Percentiles rank a stretch among this genome's conserved stretches.
Evolutionary conservation across 2,888 invertebrate genomes (phyloP).

Genomic region (Hydroisotoma schaefferi): DNA sequence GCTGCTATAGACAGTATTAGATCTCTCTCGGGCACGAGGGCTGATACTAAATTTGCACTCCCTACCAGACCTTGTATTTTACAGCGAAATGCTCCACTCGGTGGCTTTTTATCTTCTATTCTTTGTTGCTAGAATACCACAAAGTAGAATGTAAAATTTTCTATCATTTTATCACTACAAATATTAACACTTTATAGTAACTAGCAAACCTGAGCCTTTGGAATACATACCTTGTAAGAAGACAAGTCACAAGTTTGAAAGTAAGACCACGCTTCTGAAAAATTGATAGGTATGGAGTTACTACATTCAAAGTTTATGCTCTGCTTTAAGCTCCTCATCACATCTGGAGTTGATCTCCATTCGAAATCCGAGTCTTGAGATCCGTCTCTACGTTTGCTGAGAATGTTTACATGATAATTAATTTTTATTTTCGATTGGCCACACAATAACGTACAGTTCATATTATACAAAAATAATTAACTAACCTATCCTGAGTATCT

Average conservation of each 20-base stretch:
- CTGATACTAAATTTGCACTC: slow-evolving; percentile 35
- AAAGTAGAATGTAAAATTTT: background rate
- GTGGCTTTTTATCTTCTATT: slow-evolving; percentile 39
- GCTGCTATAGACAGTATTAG: slow-evolving; percentile 46
- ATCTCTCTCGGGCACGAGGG: slow-evolving; percentile 42
- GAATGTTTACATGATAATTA: background rate
- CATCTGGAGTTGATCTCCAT: slow-evolving; percentile 43
- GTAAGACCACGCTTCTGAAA: slow-evolving; percentile 49
- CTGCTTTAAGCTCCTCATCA: slow-evolving; percentile 46
- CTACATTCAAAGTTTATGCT: slow-evolving; percentile 48
- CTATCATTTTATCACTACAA: too few relatives aligned
- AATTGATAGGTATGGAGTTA: slow-evolving; percentile 48
- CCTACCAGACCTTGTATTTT: slow-evolving; percentile 45
- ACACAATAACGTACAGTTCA: too few relatives aligned
- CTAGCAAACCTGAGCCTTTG: background rate
- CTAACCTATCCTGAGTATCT: slow-evolving; percentile 16
- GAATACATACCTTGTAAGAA: slow-evolving; percentile 33
- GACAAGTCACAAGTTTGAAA: slow-evolving; percentile 48
- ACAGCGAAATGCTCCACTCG: slow-evolving; percentile 34
- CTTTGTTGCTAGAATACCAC: slow-evolving; percentile 29
- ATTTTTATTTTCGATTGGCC: too few relatives aligned
- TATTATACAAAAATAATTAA: background rate
- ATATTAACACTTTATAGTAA: too few relatives aligned
- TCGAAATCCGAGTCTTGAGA: slow-evolving; percentile 39
- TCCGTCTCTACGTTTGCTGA: slow-evolving; percentile 23